Evolutionary conservation across 2,113 vertebrate genomes (phyloP).

Genomic region (Plectropomus leopardus): DNA sequence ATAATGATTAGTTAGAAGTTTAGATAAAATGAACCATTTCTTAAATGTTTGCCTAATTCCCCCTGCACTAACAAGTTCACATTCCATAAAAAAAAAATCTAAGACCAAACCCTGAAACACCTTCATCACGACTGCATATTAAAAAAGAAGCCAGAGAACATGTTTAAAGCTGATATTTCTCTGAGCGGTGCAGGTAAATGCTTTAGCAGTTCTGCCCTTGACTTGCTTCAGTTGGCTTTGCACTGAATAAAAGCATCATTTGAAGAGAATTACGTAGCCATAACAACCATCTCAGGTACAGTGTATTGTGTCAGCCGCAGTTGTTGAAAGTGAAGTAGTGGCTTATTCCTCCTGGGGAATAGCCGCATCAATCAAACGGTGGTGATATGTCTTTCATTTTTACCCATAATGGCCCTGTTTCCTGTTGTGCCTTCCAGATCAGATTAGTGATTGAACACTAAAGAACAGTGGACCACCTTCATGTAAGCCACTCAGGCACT

Average conservation of each 20-base stretch:
- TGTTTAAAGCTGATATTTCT: conserved; percentile 67
- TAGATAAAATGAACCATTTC: background rate
- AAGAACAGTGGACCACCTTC: conserved; percentile 71
- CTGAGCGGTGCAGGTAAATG: conserved; percentile 56
- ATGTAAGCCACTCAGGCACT: conserved; percentile 64
- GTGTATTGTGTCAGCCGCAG: conserved; percentile 72
- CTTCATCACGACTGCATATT: conserved; percentile 62
- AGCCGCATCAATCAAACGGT: conserved; percentile 81
- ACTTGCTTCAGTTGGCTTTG: conserved; percentile 76
- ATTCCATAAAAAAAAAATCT: conserved; percentile 41
- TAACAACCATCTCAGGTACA: conserved; percentile 78
- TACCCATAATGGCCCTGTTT: conserved; percentile 79
- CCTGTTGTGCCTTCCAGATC: conserved; percentile 78
- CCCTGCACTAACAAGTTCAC: conserved; percentile 37
- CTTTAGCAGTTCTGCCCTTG: conserved; percentile 76
- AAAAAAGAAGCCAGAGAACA: conserved; percentile 61
- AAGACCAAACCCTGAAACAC: conserved; percentile 32
- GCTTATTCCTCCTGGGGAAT: conserved; percentile 81
- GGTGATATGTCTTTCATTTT: conserved; percentile 82
- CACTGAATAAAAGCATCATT: conserved; percentile 79
- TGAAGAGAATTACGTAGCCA: conserved; percentile 81
- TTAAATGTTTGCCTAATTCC: conserved; percentile 3
- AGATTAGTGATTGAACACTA: conserved; percentile 82
- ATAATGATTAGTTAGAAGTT: background rate
- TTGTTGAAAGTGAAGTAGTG: conserved; percentile 81